Evolutionary conservation across 53 echinoderm and acorn worm genomes (phyloP), one percentile per base, ranked within the genome.

Genomic region (Mesocentrotus franciscanus): DNA sequence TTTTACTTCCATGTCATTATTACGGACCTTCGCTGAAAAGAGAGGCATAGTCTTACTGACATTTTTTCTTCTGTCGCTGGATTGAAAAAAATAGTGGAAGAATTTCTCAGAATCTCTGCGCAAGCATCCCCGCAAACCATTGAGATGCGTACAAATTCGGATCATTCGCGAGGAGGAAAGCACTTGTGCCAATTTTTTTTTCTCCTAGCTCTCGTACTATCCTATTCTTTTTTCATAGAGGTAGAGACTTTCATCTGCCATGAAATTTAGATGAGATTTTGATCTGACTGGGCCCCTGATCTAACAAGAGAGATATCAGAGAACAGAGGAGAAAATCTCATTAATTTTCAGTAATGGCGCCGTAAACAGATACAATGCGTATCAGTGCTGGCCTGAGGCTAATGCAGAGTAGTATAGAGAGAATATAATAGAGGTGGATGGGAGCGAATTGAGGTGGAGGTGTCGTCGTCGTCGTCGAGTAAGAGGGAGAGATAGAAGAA

Each of bases 311-410:
- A 91, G 92, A 91, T 92, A 91, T 61, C 93, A 85, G 85, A 96
- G 94, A 97, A 96, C 85, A 91, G 95, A 70, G 68, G 85, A 94
- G 71, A 94, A 97, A 97, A 97, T 97, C 96, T 95, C 97, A 96
- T 97, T 96, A 96, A 97, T 97, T 96, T 97, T 90, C 95, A 92
- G 89, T 97, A 97, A 97, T 96, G 96, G 95, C 74, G 95, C 61
- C 72, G 97, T 92, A 93, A 95, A 96, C 92, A 95, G 97, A 97
- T 96, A 97, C 96, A 97, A 95, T 95, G 92, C 93, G 62, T 95
- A 96, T 97, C 92, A 84, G 85, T 94, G 66, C 95, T 35, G 71
- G 78, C 75, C 76, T 35, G 78, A 14, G 93, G 90, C 76, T 84
- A 91, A 91, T 58, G 39, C 66, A 17, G 91, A 66, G 62, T 4